These are phyloP conservation scores for Nerophis lumbriciformis DNA, from an alignment of 2,113 vertebrate species.

Conservation along the genomic window DNA sequence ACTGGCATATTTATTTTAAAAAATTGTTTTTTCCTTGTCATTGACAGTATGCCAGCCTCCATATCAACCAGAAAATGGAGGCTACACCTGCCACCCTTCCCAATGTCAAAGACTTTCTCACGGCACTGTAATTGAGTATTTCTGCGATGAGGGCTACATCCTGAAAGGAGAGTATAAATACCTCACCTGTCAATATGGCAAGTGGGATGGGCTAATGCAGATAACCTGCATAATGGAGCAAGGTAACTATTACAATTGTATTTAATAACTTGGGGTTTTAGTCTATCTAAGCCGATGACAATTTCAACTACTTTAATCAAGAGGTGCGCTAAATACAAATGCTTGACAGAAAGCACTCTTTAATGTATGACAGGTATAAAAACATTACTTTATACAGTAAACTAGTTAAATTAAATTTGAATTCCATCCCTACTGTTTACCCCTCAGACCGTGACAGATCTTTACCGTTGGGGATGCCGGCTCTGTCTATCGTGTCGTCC, in stretches of 20 bases:
- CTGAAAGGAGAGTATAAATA: conserved; percentile 97
- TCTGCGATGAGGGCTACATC: conserved; percentile 90
- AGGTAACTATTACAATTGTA: conserved; percentile 47
- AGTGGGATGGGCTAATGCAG: conserved; percentile 90
- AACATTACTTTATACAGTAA: too few species aligned
- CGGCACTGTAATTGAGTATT: conserved; percentile 92
- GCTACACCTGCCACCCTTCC: conserved; percentile 88
- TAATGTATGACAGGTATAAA: too few species aligned
- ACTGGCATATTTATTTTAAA: background rate
- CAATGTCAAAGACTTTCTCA: conserved; percentile 83
- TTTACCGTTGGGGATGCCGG: conserved; percentile 82
- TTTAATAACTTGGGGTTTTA: background rate
- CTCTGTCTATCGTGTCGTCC: conserved; percentile 90
- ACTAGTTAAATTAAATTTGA: background rate
- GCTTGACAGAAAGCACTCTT: too few species aligned
- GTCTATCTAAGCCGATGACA: background rate
- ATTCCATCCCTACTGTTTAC: background rate
- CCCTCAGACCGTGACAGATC: conserved; percentile 75
- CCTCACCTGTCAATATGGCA: conserved; percentile 90
- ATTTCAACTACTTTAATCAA: background rate
- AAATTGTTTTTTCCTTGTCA: background rate
- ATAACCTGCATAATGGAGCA: conserved; percentile 88
- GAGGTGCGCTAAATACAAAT: background rate
- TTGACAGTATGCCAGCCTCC: conserved; percentile 84
- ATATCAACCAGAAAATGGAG: conserved; percentile 89